Base-by-base conservation (phyloP, 2,113 vertebrate genomes). In the Sprattus sprattus region DNA sequence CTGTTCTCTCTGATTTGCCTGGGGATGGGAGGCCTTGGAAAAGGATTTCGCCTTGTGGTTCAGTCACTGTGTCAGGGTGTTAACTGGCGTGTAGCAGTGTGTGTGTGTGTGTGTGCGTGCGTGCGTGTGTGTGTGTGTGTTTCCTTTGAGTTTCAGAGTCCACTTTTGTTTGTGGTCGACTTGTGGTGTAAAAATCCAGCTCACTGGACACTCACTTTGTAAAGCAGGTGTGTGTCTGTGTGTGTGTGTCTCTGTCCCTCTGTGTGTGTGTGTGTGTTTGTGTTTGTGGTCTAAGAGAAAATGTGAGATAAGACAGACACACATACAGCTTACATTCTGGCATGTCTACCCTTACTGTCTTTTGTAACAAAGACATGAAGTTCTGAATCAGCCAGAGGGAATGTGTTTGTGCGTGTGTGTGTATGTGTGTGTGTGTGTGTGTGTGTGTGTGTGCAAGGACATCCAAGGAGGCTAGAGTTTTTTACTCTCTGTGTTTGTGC, bases 361-460 rank as follows among this genome's bases (percentile, higher is more conserved):
- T n/a, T 15, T 57, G 15, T 57, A 57, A 57, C 52, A 20, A 20
- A 57, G 52, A 64, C 20, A 22, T 64, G 22, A 6, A n/a, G 57
- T 5, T n/a, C 22, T 64, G 57, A 64, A 64, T 64, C 57, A 64
- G 25, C 64, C n/a, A 32, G 25, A 3, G n/a, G 64, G n/a, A 71
- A 11, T 28, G 25, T 71, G 25, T 71, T 64, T 64, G 57, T n/a
- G 20, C 6, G 6, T 32, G 64, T 71, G 64, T 71, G 18, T 13
- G 22, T 28, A 6, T 67, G 64, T 6, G 64, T 67, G 25, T 28
- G 25, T 67, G 64, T 67, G 22, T 67, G 25, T 67, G 64, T 67
- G n/a, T 10, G n/a, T 67, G 60, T 67, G 60, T 67, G 60, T 67
- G n/a, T 67, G 60, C n/a, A n/a, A n/a, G n/a, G n/a, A n/a, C n/a